Evolutionary conservation across 2,888 invertebrate species (phyloP), one percentile per base, ranked within the genome.

Genomic region (Periphyllus acericola): DNA sequence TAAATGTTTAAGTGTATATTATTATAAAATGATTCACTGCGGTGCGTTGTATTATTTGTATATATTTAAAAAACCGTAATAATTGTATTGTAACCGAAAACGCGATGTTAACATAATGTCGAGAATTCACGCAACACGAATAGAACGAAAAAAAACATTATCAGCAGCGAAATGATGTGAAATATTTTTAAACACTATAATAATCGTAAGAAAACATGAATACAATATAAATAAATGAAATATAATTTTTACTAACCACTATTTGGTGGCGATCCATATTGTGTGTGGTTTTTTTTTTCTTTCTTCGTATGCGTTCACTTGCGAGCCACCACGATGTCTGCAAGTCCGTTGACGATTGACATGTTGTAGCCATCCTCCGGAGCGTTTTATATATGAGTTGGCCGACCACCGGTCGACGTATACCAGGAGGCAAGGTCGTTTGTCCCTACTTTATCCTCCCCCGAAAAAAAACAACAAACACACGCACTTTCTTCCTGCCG

Each of bases 341-440:
- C 86, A 80, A 86, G 86, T 86, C 80, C 52, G 86, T 86, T 25
- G 87, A 74, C 80, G 87, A 81, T 81, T 87, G 87, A 87, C 81
- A 81, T 81, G 80, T 21, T 32, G 80, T 86, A n/a, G 9, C 87
- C 32, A 17, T 46, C 66, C 60, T 81, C 87, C 87, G 72, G n/a
- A 80, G 74, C 80, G 87, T 87, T 87, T 87, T 87, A 87, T 87
- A 87, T 66, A 46, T 34, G 78, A n/a, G 75, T 40, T 79, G 17
- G 29, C 55, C 9, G 55, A 71, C 25, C 3, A 79, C 36, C 79
- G 52, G 52, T 46, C 4, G 9, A 46, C 46, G 9, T 46, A 46
- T 46, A 46, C 46, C 46, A 14, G 3, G 46, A 25, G 34, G 32
- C 86, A 86, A 86, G 86, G 86, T 80, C 86, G 86, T 86, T 40